Percentiles rank a stretch among this genome's conserved stretches.
Conservation (phyloP, 2,113 vertebrate species). For the Menidia beryllina region DNA sequence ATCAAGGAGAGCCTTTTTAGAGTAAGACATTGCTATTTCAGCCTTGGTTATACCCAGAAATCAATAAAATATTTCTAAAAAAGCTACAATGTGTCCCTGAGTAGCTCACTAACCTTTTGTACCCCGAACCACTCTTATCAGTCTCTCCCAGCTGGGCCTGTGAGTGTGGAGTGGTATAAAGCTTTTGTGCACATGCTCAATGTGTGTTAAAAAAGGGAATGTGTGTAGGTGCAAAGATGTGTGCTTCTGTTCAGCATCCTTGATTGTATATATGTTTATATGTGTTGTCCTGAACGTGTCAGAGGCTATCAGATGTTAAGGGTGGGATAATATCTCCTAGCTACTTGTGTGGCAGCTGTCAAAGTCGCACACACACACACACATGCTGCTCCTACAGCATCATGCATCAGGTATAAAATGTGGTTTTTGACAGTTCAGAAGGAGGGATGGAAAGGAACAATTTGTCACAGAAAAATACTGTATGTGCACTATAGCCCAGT, state of each 20-base stretch:
- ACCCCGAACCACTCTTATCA: constrained; percentile 69
- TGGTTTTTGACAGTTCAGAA: constrained; percentile 44
- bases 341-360: constrained; percentile 40
- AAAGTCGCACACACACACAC: constrained; percentile 26
- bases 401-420: constrained; percentile 49
- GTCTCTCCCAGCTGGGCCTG: constrained; percentile 60
- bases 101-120: constrained; percentile 50
- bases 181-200: constrained; percentile 29
- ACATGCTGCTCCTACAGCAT: constrained; percentile 38
- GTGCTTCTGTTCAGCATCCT: constrained; percentile 25
- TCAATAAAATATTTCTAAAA: constrained; percentile 64
- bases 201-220: constrained; percentile 1
- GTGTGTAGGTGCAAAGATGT: constrained; percentile 11
- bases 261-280: constrained; percentile 30
- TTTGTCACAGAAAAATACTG: constrained; percentile 54
- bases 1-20: constrained; percentile 39
- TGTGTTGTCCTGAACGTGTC: constrained; percentile 56
- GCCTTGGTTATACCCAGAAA: constrained; percentile 40
- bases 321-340: constrained; percentile 58
- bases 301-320: constrained; percentile 35
- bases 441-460: constrained; percentile 45
- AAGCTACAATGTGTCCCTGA: constrained; percentile 37
- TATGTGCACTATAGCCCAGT: constrained; percentile 28
- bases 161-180: constrained; percentile 39
- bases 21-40: constrained; percentile 58